Conservation (phyloP, 2,797 vertebrate genomes). For the Sitta carolinensis region DNA sequence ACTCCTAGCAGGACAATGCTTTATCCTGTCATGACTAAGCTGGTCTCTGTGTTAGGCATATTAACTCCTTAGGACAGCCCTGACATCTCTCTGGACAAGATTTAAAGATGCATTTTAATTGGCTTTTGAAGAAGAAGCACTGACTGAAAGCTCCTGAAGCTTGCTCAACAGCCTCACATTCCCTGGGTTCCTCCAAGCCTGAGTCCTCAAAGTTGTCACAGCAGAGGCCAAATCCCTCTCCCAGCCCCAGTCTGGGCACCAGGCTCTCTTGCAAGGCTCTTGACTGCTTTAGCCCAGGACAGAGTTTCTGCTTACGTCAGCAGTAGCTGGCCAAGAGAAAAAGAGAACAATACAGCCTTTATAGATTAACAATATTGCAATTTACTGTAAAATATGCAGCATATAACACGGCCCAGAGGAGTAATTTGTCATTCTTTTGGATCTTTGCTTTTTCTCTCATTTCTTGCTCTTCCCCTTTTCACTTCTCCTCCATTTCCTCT, state of each 20-base stretch:
- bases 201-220: not conserved
- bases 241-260: not conserved
- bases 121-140: not conserved
- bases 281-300: not conserved
- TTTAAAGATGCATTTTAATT: conserved; percentile 9
- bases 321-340: conserved; percentile 2
- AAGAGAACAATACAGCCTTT: conserved; percentile 46
- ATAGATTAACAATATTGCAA: conserved; percentile 40
- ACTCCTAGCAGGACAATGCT: not conserved
- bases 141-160: not conserved
- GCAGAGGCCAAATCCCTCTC: conserved; percentile 23
- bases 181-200: not conserved
- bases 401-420: not conserved
- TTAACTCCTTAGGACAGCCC: conserved; percentile 8
- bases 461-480: not conserved
- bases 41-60: not conserved
- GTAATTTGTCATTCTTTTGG: not conserved
- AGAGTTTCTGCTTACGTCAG: conserved; percentile 27
- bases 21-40: not conserved
- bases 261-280: not conserved
- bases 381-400: conserved; percentile 16
- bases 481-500: not conserved
- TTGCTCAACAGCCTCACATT: not conserved
- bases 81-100: conserved; percentile 15
- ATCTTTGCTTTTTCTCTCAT: not conserved